These are phyloP conservation scores for Grus americana DNA, from an alignment of 2,113 vertebrate genomes.

Conservation along the genomic window DNA sequence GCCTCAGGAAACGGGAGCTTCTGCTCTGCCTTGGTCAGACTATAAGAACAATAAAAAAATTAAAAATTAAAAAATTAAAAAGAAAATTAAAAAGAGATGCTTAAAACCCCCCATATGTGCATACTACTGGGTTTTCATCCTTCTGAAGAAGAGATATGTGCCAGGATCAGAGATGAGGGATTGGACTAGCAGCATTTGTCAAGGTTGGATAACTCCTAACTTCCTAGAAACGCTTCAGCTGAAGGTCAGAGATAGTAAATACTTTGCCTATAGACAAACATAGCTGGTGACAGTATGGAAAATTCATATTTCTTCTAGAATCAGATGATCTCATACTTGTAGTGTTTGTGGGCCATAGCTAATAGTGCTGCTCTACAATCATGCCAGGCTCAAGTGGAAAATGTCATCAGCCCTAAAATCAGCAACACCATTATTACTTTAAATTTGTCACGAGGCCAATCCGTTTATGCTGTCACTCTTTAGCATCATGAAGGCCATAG, in stretches of 20 bases:
- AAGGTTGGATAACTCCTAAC: neutral
- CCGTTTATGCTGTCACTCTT: neutral
- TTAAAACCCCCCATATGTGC: neutral
- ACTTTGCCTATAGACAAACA: neutral
- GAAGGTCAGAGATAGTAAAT: neutral
- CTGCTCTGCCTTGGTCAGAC: neutral
- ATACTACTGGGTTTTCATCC: neutral
- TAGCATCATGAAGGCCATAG: neutral
- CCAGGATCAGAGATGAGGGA: neutral
- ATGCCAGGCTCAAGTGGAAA: neutral
- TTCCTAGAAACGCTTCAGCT: neutral
- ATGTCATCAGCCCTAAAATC: neutral
- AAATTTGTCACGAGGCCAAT: neutral
- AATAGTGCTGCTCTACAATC: neutral
- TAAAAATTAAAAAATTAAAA: neutral
- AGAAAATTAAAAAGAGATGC: neutral
- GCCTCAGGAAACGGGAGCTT: neutral
- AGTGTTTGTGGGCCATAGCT: neutral
- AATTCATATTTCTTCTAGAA: neutral
- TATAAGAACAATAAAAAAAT: neutral
- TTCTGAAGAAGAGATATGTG: neutral
- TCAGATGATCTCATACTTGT: neutral
- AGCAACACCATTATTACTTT: neutral
- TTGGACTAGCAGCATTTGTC: neutral
- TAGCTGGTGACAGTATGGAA: neutral